Evolutionary conservation across 2,113 vertebrate species (phyloP).

Genomic region (Gobio gobio): DNA sequence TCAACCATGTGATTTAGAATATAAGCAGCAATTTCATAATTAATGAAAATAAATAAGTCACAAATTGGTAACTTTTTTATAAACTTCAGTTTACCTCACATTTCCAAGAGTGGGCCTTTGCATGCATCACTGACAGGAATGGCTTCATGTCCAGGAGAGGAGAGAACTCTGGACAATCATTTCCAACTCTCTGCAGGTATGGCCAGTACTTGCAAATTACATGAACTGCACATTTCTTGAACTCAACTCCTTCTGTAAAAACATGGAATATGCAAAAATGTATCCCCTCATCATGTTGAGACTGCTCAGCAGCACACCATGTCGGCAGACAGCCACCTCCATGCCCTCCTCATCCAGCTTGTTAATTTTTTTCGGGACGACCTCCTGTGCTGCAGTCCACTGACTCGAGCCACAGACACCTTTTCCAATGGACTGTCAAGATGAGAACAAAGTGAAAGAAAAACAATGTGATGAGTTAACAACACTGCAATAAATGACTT

Average conservation of each 20-base stretch:
- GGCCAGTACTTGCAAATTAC: conserved; percentile 35
- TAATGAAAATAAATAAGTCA: not conserved
- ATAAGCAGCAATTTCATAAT: not conserved
- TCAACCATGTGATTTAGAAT: no score
- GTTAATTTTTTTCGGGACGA: not conserved
- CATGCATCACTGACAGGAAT: conserved; percentile 39
- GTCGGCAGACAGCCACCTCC: conserved; percentile 30
- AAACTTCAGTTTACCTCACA: conserved; percentile 37
- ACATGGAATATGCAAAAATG: not conserved
- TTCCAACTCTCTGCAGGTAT: conserved; percentile 3
- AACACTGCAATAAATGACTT: not conserved
- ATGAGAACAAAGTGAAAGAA: not conserved
- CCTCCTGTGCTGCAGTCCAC: conserved; percentile 2
- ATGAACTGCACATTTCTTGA: conserved; percentile 1
- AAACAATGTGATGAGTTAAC: not conserved
- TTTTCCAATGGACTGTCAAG: not conserved
- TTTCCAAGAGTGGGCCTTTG: conserved; percentile 35
- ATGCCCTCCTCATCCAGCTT: conserved; percentile 33
- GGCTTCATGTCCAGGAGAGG: conserved; percentile 15
- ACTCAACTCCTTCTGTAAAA: not conserved
- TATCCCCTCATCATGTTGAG: conserved; percentile 19
- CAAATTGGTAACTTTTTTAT: not conserved
- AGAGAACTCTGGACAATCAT: not conserved
- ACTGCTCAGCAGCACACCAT: not conserved
- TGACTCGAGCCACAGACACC: conserved; percentile 1